Base-by-base conservation (phyloP, 2,113 vertebrate species). In the Rousettus leschenaultii region DNA sequence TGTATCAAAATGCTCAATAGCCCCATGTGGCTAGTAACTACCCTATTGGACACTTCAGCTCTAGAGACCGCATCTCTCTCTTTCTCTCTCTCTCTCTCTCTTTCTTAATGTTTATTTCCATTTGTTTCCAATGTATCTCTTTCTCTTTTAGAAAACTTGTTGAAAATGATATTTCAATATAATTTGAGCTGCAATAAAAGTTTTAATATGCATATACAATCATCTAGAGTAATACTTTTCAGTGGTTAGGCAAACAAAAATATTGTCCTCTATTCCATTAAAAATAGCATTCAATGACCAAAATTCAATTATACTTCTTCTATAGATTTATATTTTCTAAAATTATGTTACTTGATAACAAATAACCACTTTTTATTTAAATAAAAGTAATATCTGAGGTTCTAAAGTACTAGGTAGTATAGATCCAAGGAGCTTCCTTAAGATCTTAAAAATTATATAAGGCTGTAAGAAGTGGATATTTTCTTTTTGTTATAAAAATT, bases 381-480 rank as follows among this genome's bases (percentile, higher is more conserved):
- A 86, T 79, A 89, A 63, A 2, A 77, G 13, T 70, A 82, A 63
- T n/a, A 45, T 73, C 38, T 82, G 48, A 86, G 45, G 26, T 63
- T 18, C 63, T 68, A 48, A 90, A 51, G 45, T 80, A 51, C 21
- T 35, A 59, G 19, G 51, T 18, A 61, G 14, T 28, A 79, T 85
- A 70, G 21, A 92, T 38, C 7, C 13, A 28, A 86, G 77, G 6
- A 22, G 12, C 7, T 24, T 86, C 2, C 74, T 96, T 66, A 91
- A 86, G 30, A 92, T 83, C 26, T 21, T 84, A 87, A 92, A 91
- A 90, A 40, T 30, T 71, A 11, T 61, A 75, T 82, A 92, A 83
- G 28, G 57, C 3, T 26, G 26, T 63, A 91, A 61, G 33, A 95
- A 85, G 7, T 78, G 22, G 35, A 51, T 61, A 63, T 3, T 66